A percentile compares a stretch with the other conserved stretches of the same genome.
Conservation (phyloP, 1,140 invertebrate genomes). For the Drosophila pseudoananassae region DNA sequence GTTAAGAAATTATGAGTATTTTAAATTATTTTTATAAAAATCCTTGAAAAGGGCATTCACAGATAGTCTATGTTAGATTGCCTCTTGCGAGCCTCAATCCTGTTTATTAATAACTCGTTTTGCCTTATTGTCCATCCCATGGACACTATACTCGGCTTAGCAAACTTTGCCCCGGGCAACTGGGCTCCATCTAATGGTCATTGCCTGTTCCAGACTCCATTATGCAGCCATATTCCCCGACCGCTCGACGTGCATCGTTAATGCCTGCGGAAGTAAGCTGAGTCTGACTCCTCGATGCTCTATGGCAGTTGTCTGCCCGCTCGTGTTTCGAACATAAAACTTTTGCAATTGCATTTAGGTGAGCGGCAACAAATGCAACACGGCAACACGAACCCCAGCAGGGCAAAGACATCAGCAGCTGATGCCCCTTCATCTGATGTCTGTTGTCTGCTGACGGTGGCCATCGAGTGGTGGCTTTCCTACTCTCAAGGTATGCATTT, state of each 20-base stretch:
- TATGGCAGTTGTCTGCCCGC: constrained; percentile 16
- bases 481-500: constrained; percentile 64
- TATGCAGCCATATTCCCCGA: constrained; percentile 52
- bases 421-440: constrained; percentile 20
- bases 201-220: constrained; percentile 71
- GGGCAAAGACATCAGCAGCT: constrained; percentile 1
- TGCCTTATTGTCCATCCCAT: constrained; percentile 60
- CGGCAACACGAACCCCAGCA: background rate
- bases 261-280: constrained; percentile 60
- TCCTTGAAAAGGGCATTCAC: background rate
- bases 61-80: background rate
- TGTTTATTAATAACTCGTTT: constrained; percentile 79
- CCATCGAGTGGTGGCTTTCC: constrained; percentile 63
- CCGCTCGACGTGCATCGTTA: constrained; percentile 45
- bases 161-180: constrained; percentile 59
- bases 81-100: constrained; percentile 18
- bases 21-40: background rate
- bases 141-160: constrained; percentile 29
- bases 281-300: constrained; percentile 34
- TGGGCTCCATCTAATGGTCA: constrained; percentile 71
- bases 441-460: constrained; percentile 19
- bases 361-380: constrained; percentile 15
- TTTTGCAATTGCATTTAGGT: constrained; percentile 68
- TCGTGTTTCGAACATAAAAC: constrained; percentile 63
- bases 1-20: too few species aligned